Conservation (phyloP, 2,888 invertebrate species). For the Cephus pygmeus region DNA sequence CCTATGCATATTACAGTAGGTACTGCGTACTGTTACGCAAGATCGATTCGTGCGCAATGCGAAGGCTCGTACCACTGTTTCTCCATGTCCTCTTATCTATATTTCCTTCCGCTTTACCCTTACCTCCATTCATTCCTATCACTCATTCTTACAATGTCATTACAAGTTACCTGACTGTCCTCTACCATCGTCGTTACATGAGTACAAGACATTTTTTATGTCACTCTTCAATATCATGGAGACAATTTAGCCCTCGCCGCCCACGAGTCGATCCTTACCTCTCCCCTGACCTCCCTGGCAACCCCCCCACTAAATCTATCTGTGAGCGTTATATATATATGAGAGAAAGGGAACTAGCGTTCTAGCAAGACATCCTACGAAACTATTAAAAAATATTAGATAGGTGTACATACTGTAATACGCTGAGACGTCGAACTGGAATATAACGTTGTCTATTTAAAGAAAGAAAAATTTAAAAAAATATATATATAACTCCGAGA, state of each 20-base stretch:
- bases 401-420: conserved; percentile 46
- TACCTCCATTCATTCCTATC: background rate
- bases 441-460: conserved; percentile 40
- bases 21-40: conserved; percentile 17
- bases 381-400: conserved; percentile 21
- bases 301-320: background rate
- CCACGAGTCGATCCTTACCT: background rate
- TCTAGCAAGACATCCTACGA: background rate
- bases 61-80: background rate
- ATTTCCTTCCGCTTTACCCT: background rate
- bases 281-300: background rate
- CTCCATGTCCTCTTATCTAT: background rate
- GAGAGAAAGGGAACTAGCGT: background rate
- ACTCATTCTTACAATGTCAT: background rate
- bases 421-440: conserved; percentile 31
- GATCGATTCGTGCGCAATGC: background rate
- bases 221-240: background rate
- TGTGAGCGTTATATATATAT: background rate
- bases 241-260: background rate
- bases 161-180: background rate
- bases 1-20: conserved; percentile 12
- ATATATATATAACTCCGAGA: background rate
- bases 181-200: background rate
- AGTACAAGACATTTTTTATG: background rate
- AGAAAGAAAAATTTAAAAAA: conserved; percentile 8